These are phyloP conservation scores for Drosophila subpulchrella DNA, from an alignment of 1,140 invertebrate genomes.

Conservation along the genomic window DNA sequence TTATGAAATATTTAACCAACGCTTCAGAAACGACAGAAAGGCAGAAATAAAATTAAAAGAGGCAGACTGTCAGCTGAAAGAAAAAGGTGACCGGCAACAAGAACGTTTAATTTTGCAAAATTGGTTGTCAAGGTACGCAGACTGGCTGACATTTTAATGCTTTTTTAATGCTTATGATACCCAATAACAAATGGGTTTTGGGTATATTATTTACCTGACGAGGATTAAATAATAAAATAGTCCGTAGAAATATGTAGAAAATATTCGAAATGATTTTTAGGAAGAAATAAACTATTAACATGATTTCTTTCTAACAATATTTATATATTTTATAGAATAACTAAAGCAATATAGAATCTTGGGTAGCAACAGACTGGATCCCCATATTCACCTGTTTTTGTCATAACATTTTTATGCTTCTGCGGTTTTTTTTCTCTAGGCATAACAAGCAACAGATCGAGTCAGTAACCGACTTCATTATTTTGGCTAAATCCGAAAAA, in stretches of 20 bases:
- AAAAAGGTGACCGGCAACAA: slow-evolving; percentile 26
- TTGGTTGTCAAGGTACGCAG: slow-evolving; percentile 29
- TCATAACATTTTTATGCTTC: slow-evolving; percentile 18
- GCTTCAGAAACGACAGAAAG: slow-evolving; percentile 3
- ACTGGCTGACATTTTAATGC: slow-evolving; percentile 36
- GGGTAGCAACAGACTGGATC: background rate
- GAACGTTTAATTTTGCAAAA: slow-evolving; percentile 49
- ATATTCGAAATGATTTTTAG: no score
- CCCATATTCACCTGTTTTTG: background rate
- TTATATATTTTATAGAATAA: background rate
- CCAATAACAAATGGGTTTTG: background rate
- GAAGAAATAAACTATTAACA: no score
- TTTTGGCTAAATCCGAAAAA: slow-evolving; percentile 45
- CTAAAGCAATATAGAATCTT: background rate
- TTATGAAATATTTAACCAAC: slow-evolving; percentile 62
- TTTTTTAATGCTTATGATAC: slow-evolving; percentile 34
- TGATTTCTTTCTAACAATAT: no score
- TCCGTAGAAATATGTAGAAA: background rate
- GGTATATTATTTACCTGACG: background rate
- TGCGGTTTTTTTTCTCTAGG: slow-evolving; percentile 23
- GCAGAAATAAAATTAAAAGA: slow-evolving; percentile 7
- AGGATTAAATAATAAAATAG: background rate
- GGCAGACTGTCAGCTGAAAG: slow-evolving; percentile 4
- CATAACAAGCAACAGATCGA: slow-evolving; percentile 66
- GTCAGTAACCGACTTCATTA: slow-evolving; percentile 70